phyloP scores from a whole-genome alignment of 2,113 vertebrate species.

The Atherinomorus stipes region DNA sequence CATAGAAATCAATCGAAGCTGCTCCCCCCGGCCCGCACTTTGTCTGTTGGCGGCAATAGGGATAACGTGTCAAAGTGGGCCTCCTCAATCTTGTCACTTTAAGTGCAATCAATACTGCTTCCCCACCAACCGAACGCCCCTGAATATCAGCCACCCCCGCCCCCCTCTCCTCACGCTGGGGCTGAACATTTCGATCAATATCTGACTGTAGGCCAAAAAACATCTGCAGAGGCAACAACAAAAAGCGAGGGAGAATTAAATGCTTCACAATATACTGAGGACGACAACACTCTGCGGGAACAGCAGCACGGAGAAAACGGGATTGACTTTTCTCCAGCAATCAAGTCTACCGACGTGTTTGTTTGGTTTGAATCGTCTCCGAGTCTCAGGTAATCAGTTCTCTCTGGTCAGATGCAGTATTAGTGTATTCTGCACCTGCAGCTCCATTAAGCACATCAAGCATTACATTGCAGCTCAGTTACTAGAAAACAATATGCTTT shows the following conservation, averaged over 20 bases:
- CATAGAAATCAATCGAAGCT: constrained; percentile 54
- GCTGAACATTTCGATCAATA: constrained; percentile 76
- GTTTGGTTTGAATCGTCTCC: not conserved
- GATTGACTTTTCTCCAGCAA: not conserved
- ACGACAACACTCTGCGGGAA: not conserved
- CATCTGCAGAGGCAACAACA: constrained; percentile 52
- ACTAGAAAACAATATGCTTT: constrained; percentile 3
- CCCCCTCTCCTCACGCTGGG: constrained; percentile 31
- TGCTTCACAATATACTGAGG: constrained; percentile 36
- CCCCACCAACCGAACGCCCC: constrained; percentile 49
- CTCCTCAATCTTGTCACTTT: constrained; percentile 81
- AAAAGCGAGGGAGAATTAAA: constrained; percentile 43
- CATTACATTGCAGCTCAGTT: constrained; percentile 14
- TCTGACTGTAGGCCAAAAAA: constrained; percentile 55
- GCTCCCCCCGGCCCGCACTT: constrained; percentile 47
- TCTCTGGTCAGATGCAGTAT: not conserved
- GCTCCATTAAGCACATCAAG: constrained; percentile 9
- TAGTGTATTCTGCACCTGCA: not conserved
- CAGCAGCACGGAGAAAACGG: not conserved
- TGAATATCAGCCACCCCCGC: constrained; percentile 51
- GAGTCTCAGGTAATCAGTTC: constrained; percentile 1
- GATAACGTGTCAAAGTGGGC: constrained; percentile 70
- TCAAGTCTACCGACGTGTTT: not conserved
- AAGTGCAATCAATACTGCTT: constrained; percentile 79
- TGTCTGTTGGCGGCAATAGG: constrained; percentile 68